Evolutionary conservation across 2,113 vertebrate genomes (phyloP), one percentile per base, ranked within the genome.

Genomic region (Corythoichthys haematopterus): DNA sequence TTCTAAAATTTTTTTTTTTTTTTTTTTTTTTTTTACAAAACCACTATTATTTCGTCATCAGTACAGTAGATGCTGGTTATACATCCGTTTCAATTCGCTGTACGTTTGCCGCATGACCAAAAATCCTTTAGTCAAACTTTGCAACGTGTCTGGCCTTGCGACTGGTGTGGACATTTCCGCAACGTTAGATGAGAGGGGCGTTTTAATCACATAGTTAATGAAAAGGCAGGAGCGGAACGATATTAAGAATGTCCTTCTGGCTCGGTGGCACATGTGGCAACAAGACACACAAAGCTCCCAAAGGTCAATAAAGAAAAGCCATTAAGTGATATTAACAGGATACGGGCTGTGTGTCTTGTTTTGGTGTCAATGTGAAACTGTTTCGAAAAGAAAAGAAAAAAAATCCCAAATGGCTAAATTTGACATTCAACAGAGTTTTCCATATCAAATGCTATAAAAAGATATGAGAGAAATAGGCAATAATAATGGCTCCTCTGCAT

Each of bases 261-360:
- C 45, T 70, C 43, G 45, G 20, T 28, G 20, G 20, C 20, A 28
- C 20, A 28, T 28, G 66, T 2, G 16, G 65, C 68, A 45, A 40
- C 60, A 77, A 64, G 8, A 68, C 56, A 62, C 63, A 65, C 52
- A 36, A 68, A 35, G 46, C 47, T 58, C 15, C 33, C 63, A 65
- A 82, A 79, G 60, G 74, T 77, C 66, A 74, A 78, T 77, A 71
- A 70, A 73, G 77, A 76, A 67, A 76, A 66, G 55, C 36, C 46
- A 69, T 71, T 69, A 47, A 63, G 55, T 35, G 20, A 10, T 46
- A 70, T 64, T 67, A 65, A 65, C 52, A 55, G 9, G 10, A 55
- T 12, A 3, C 20, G 53, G 28, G 51, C 45, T 48, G 56, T 40
- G 51, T 20, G 47, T 48, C 46, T 38, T 2, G 10, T 58, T 64